Evolutionary conservation across 2,113 vertebrate species (phyloP).

Genomic region (Piprites chloris): DNA sequence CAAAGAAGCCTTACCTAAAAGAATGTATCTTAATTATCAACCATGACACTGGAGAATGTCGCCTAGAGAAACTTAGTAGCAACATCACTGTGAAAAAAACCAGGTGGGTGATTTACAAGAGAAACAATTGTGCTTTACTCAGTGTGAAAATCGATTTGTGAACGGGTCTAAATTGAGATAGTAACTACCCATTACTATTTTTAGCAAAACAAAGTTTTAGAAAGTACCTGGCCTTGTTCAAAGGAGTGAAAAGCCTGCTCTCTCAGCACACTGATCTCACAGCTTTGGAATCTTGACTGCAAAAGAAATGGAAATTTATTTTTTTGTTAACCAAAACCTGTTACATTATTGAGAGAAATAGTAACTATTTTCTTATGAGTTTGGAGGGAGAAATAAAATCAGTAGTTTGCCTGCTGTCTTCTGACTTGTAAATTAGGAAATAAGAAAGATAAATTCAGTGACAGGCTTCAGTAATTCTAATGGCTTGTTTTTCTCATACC

Average conservation of each 20-base stretch:
- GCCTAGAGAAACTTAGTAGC: conserved; percentile 96
- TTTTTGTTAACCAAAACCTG: neutral
- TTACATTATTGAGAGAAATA: neutral
- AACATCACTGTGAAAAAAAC: conserved; percentile 98
- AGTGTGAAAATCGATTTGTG: neutral
- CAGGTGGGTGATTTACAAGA: conserved; percentile 76
- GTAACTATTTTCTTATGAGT: neutral
- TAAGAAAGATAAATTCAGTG: neutral
- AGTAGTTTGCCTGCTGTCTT: neutral
- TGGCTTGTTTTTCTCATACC: neutral
- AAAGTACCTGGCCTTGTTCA: neutral
- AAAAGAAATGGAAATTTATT: neutral
- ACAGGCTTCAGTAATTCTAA: neutral
- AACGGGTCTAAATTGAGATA: neutral
- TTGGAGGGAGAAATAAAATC: neutral
- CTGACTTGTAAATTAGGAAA: neutral
- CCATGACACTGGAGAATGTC: conserved; percentile 97
- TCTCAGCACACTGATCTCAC: neutral
- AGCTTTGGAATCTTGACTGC: neutral
- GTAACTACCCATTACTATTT: neutral
- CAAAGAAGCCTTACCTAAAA: conserved; percentile 94
- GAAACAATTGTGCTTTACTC: neutral
- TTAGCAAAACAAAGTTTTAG: neutral
- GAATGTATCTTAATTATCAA: conserved; percentile 98
- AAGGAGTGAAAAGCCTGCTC: neutral